Conservation (phyloP, 2,888 invertebrate species). For the Epinotia demarniana region DNA sequence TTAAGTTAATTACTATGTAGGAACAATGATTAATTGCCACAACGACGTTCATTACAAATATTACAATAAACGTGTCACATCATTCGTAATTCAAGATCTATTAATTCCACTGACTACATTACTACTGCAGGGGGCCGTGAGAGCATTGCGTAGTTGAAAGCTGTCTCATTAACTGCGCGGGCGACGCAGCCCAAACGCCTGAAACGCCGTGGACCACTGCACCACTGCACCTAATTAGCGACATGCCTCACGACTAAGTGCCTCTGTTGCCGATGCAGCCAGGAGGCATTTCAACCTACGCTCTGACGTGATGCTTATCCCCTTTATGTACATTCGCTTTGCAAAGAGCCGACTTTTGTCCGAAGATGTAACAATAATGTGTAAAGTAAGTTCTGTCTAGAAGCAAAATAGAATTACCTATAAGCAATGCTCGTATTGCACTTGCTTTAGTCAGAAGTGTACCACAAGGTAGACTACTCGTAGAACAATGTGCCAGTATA, state of each 20-base stretch:
- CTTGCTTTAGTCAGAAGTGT: neutral
- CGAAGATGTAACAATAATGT: neutral
- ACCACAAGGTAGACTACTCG: neutral
- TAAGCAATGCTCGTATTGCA: neutral
- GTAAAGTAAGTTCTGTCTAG: neutral
- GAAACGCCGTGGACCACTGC: slow-evolving; percentile 60
- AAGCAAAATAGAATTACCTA: neutral
- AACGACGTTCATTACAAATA: neutral
- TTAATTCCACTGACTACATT: neutral
- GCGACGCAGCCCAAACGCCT: slow-evolving; percentile 61
- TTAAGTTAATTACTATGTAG: neutral
- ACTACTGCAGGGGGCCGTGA: neutral
- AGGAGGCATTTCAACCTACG: slow-evolving; percentile 14
- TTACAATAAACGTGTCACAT: neutral
- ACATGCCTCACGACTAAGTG: slow-evolving; percentile 45
- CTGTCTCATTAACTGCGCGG: slow-evolving; percentile 57
- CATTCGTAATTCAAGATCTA: neutral
- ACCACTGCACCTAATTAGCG: slow-evolving; percentile 74
- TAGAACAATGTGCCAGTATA: slow-evolving; percentile 2
- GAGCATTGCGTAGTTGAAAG: slow-evolving; percentile 51
- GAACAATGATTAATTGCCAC: neutral
- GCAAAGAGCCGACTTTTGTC: neutral
- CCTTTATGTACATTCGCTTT: neutral
- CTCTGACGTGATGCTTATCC: slow-evolving; percentile 5
- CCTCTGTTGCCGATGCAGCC: slow-evolving; percentile 9